Evolutionary conservation across 2,888 invertebrate genomes (phyloP).

Genomic region (Monopis laevigella): DNA sequence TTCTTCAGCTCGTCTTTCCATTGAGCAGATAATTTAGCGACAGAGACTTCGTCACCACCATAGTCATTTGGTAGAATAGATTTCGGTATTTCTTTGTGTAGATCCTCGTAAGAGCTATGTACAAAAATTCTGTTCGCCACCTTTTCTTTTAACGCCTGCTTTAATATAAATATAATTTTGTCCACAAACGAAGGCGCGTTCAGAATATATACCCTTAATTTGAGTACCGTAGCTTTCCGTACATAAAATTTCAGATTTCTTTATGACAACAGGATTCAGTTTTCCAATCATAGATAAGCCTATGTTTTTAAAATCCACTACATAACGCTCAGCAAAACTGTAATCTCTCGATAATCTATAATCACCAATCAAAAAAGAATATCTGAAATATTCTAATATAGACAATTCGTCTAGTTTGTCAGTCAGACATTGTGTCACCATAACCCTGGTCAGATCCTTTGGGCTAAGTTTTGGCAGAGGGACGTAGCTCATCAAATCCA

Average conservation of each 20-base stretch:
- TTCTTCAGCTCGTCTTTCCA: conserved; percentile 37
- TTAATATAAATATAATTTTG: conserved; percentile 39
- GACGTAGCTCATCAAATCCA: conserved; percentile 34
- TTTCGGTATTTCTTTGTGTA: conserved; percentile 44
- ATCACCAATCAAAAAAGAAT: conserved; percentile 48
- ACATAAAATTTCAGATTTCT: conserved; percentile 48
- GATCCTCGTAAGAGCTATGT: conserved; percentile 39
- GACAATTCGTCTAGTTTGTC: conserved; percentile 41
- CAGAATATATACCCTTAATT: conserved; percentile 52
- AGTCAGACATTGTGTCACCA: conserved; percentile 42
- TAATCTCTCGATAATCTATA: conserved; percentile 40
- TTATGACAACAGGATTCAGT: conserved; percentile 44
- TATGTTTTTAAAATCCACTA: conserved; percentile 41
- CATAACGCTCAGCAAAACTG: conserved; percentile 36
- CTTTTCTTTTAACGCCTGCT: conserved; percentile 47
- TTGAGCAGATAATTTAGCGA: conserved; percentile 36
- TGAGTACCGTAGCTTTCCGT: conserved; percentile 50
- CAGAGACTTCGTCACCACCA: conserved; percentile 37
- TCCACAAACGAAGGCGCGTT: conserved; percentile 51
- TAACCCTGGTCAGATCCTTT: conserved; percentile 42
- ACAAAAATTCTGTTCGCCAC: conserved; percentile 47
- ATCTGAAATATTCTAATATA: conserved; percentile 43
- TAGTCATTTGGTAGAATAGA: conserved; percentile 50
- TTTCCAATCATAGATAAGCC: conserved; percentile 34
- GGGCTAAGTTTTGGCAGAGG: conserved; percentile 51